phyloP scores from a whole-genome alignment of 2,113 vertebrate genomes.

The Bos indicus region DNA sequence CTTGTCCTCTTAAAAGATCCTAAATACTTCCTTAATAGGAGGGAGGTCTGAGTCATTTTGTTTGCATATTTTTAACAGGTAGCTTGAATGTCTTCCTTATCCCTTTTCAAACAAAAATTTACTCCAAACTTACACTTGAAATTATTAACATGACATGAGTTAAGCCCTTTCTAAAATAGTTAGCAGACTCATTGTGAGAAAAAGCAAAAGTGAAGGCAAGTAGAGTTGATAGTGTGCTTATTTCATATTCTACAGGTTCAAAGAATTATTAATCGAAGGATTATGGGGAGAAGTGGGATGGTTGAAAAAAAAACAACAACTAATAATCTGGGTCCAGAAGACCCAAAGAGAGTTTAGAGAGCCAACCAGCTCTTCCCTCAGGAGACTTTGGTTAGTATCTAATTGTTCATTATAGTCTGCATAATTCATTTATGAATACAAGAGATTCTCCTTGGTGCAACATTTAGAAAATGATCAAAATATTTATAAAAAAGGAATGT shows the following conservation, averaged over 20 bases:
- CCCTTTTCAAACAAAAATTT: background rate
- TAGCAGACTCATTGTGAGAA: background rate
- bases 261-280: background rate
- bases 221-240: background rate
- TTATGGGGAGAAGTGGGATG: background rate
- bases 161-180: background rate
- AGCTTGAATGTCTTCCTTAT: background rate
- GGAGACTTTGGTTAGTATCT: background rate
- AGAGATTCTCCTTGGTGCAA: background rate
- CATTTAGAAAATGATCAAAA: background rate
- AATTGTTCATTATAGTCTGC: background rate
- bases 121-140: background rate
- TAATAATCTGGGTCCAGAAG: background rate
- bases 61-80: background rate
- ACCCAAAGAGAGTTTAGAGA: background rate
- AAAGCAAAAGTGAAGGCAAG: background rate
- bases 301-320: background rate
- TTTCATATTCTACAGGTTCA: background rate
- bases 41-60: background rate
- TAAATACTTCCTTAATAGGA: background rate
- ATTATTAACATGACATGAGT: background rate
- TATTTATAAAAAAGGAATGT: background rate
- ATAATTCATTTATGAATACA: background rate
- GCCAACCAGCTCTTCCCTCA: background rate
- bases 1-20: background rate